Conservation (phyloP, 2,797 vertebrate species). For the Botia almorhae region DNA sequence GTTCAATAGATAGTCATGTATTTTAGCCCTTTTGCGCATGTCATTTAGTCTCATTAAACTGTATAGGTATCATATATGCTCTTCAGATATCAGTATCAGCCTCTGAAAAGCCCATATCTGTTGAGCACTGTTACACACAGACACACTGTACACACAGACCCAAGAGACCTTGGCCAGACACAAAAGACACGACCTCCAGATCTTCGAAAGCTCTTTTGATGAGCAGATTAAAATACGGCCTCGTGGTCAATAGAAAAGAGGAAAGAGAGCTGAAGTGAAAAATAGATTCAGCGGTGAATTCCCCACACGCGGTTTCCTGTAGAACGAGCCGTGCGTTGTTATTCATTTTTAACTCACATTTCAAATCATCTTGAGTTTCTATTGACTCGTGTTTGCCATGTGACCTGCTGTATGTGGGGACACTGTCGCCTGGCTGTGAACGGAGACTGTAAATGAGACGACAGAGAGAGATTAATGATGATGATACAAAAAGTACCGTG, state of each 20-base stretch:
- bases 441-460: neutral
- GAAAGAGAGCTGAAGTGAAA: slow-evolving; percentile 26
- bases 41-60: neutral
- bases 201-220: slow-evolving; percentile 21
- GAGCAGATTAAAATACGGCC: slow-evolving; percentile 23
- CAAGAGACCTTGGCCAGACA: slow-evolving; percentile 5
- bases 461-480: neutral
- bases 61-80: neutral
- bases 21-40: neutral
- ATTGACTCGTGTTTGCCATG: slow-evolving; percentile 7
- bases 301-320: slow-evolving; percentile 28
- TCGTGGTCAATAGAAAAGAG: slow-evolving; percentile 38
- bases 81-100: neutral
- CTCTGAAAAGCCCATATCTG: neutral
- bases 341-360: slow-evolving; percentile 41
- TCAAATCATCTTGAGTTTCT: slow-evolving; percentile 41
- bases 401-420: slow-evolving; percentile 12
- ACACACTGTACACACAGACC: slow-evolving; percentile 26
- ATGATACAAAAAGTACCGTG: no score
- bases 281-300: slow-evolving; percentile 30
- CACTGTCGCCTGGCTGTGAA: neutral
- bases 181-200: slow-evolving; percentile 11
- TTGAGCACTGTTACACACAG: neutral
- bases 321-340: neutral
- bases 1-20: neutral